phyloP scores from a whole-genome alignment of 2,113 vertebrate genomes.

The Osmerus eperlanus region DNA sequence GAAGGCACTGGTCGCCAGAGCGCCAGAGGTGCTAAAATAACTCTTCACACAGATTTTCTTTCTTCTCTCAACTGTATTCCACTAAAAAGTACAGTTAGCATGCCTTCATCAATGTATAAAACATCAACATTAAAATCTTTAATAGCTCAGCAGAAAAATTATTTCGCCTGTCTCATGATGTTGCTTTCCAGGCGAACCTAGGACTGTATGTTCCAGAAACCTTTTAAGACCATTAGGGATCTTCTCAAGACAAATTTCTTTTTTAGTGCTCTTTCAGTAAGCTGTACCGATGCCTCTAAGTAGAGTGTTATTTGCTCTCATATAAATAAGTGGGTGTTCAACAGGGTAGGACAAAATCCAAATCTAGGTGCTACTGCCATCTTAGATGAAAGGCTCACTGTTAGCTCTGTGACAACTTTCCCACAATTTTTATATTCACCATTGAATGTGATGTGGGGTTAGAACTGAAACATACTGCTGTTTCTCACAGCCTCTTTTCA shows the following conservation, averaged over 20 bases:
- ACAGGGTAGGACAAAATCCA: no score
- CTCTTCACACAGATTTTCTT: background rate
- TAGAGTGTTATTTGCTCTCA: no score
- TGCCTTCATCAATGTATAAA: constrained; percentile 32
- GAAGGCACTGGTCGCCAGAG: constrained; percentile 6
- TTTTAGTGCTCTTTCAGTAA: no score
- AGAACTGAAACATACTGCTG: background rate
- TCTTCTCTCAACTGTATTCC: constrained; percentile 26
- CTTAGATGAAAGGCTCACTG: background rate
- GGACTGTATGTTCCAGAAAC: no score
- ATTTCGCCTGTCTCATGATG: background rate
- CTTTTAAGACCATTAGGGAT: no score
- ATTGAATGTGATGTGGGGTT: background rate
- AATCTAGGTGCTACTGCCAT: no score
- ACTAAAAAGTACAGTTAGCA: constrained; percentile 24
- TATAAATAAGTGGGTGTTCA: no score
- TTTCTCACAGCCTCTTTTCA: constrained; percentile 24
- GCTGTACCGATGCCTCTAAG: no score
- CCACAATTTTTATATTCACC: background rate
- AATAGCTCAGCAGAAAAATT: constrained; percentile 27
- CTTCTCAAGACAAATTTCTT: no score
- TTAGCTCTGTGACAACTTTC: background rate
- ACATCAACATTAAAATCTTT: constrained; percentile 22
- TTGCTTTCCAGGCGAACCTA: background rate
- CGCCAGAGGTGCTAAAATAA: constrained; percentile 8